Conservation (phyloP, 2,888 invertebrate species). For the Liopterus haemorrhoidalis region DNA sequence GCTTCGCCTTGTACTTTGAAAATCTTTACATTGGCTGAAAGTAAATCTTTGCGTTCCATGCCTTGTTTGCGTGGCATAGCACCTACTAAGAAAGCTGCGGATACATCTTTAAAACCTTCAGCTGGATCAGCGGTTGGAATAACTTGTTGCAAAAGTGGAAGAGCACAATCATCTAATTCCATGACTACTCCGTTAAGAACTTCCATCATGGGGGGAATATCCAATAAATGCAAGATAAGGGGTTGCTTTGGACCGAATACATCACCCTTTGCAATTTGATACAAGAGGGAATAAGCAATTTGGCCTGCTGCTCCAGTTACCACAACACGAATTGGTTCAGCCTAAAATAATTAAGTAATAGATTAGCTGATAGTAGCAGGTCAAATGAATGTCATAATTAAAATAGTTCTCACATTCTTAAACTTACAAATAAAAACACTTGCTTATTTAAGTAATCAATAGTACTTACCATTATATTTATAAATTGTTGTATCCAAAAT, state of each 20-base stretch:
- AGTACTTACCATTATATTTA: conserved; percentile 18
- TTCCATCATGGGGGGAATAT: conserved; percentile 92
- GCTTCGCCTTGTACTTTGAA: conserved; percentile 97
- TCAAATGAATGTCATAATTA: conserved; percentile 10
- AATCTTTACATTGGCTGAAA: conserved; percentile 96
- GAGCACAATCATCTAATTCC: conserved; percentile 93
- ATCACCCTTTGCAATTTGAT: conserved; percentile 91
- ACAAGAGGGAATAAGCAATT: conserved; percentile 94
- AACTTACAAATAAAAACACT: too few species aligned
- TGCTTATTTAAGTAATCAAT: not conserved
- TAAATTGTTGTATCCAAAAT: too few species aligned
- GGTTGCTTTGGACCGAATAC: conserved; percentile 89
- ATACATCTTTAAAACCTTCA: conserved; percentile 91
- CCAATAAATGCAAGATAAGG: conserved; percentile 81
- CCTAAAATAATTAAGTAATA: conserved; percentile 52
- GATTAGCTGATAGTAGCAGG: conserved; percentile 1
- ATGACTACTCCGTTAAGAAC: conserved; percentile 97
- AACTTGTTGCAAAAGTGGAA: conserved; percentile 79
- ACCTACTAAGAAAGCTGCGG: conserved; percentile 94
- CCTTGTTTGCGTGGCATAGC: conserved; percentile 97
- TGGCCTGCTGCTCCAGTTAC: conserved; percentile 99
- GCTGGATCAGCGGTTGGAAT: conserved; percentile 82
- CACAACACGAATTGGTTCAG: conserved; percentile 83
- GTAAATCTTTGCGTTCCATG: conserved; percentile 97
- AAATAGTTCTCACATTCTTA: not conserved